phyloP scores from a whole-genome alignment of 2,113 vertebrate species.

The Petroica traversi region DNA sequence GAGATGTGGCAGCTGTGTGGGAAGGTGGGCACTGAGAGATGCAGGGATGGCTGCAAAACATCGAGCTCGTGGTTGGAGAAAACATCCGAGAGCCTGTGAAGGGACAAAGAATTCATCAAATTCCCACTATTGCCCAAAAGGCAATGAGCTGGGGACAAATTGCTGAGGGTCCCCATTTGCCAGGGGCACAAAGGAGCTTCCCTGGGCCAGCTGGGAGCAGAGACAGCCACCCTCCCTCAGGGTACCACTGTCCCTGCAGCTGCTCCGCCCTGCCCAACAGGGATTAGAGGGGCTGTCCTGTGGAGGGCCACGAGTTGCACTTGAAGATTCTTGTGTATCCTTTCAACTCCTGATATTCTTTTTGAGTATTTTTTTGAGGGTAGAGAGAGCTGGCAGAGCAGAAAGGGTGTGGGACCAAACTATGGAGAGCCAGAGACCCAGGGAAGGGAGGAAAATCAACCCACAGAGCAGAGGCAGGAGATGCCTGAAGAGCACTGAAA shows the following conservation, averaged over 20 bases:
- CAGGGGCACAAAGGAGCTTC: background rate
- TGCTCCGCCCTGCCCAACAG: background rate
- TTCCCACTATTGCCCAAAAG: background rate
- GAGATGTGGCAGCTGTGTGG: background rate
- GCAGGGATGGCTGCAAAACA: background rate
- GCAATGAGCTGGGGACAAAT: background rate
- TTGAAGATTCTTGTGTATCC: background rate
- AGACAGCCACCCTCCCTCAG: too few relatives aligned
- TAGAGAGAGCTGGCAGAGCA: background rate
- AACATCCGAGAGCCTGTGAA: background rate
- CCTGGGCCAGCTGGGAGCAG: background rate
- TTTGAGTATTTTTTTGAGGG: too few relatives aligned
- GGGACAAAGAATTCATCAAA: fast-evolving
- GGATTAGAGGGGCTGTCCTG: background rate
- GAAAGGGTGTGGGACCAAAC: background rate
- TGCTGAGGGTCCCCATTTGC: fast-evolving
- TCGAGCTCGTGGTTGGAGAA: fast-evolving
- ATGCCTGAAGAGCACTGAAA: background rate
- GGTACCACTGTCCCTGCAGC: too few relatives aligned
- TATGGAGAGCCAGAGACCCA: fast-evolving
- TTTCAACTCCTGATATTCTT: background rate
- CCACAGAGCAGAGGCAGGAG: background rate
- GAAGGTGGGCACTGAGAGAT: background rate
- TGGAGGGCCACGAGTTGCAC: background rate
- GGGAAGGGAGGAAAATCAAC: background rate